Conservation (phyloP, 2,888 invertebrate species). For the Tetramorium bicarinatum region DNA sequence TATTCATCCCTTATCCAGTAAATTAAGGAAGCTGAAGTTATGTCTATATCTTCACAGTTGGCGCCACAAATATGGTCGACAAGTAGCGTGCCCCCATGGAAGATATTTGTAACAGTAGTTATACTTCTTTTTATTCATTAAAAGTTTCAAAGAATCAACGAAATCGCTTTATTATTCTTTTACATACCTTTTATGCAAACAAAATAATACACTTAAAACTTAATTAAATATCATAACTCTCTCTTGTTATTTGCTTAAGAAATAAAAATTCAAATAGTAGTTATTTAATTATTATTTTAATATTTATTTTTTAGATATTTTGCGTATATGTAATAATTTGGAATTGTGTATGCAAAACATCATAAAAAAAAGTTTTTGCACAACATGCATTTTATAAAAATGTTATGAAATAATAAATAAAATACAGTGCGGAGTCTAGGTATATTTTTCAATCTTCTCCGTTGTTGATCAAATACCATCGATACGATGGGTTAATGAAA, state of each 20-base stretch:
- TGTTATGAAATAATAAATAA: not conserved
- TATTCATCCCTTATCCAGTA: constrained; percentile 37
- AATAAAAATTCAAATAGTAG: not conserved
- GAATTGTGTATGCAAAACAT: not conserved
- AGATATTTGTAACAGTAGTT: constrained; percentile 16
- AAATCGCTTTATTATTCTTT: not conserved
- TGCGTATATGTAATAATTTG: not conserved
- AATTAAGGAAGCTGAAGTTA: constrained; percentile 3
- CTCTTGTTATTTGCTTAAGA: not conserved
- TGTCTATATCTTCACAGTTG: constrained; percentile 27
- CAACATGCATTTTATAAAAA: not conserved
- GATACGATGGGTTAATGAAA: constrained; percentile 64
- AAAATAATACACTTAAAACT: not conserved
- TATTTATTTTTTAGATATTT: not conserved
- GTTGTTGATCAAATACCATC: constrained; percentile 25
- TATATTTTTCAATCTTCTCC: constrained; percentile 52
- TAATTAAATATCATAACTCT: not conserved
- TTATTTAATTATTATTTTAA: not conserved
- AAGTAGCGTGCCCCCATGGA: constrained; percentile 26
- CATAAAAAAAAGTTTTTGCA: not conserved
- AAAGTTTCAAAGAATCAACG: not conserved
- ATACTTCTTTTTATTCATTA: not conserved
- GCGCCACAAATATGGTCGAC: constrained; percentile 15
- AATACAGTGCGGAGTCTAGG: not conserved
- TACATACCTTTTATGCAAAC: not conserved